Conservation (phyloP, 2,888 invertebrate species). For the Erpobdella octoculata region DNA sequence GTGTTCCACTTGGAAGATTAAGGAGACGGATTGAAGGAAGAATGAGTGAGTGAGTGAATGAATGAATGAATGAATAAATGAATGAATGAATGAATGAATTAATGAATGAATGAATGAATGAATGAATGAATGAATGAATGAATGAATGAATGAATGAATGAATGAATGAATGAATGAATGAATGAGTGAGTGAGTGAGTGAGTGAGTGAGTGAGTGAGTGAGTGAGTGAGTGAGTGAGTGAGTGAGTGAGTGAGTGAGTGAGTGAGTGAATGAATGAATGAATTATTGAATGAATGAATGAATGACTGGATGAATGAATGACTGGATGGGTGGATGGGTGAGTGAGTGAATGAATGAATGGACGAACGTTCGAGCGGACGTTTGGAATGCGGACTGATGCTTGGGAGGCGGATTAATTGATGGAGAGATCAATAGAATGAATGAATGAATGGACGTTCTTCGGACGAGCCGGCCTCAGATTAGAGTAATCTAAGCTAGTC, state of each 20-base stretch:
- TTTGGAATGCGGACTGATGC: too few relatives aligned
- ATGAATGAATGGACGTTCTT: constrained; percentile 8
- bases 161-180: neutral
- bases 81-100: neutral
- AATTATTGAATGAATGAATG: neutral
- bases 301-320: constrained; percentile 15
- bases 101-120: neutral
- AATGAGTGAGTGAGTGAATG: too few relatives aligned
- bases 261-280: constrained; percentile 3
- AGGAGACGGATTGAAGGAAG: neutral
- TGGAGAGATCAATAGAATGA: neutral
- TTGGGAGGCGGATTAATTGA: neutral
- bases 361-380: too few relatives aligned
- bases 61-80: too few relatives aligned
- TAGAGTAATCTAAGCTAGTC: neutral
- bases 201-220: neutral
- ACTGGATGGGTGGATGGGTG: neutral
- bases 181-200: too few relatives aligned
- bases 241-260: constrained; percentile 20
- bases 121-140: neutral
- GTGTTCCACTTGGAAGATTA: neutral
- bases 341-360: neutral
- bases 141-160: neutral
- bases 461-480: too few relatives aligned
- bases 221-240: constrained; percentile 22